Base-by-base conservation (phyloP, 2,888 invertebrate species). In the Dicyrtoma fusca region DNA sequence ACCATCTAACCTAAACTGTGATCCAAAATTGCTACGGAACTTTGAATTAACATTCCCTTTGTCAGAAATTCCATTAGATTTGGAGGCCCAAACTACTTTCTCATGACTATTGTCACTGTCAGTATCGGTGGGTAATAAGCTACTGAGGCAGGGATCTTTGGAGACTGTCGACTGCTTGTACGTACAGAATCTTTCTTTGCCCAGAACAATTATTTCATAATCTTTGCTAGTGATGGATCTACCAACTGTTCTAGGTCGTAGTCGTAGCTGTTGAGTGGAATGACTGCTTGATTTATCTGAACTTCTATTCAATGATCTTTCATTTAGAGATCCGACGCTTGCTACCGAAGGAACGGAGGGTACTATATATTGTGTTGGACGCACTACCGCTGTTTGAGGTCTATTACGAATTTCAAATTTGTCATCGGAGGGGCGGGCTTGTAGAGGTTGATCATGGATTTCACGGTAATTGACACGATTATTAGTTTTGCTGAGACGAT, bases 1-100 rank as follows among this genome's bases (percentile, higher is more conserved):
- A 13, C 61, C 61, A n/a, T 61, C 61, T 13, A 61, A 19, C 4
- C 61, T 17, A 44, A 25, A 61, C 19, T 61, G 34, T 17, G 44
- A 44, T n/a, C 61, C 44, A 8, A 61, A 44, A 17, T 34, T 1
- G 2, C 42, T 61, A 17, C 42, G 6, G 34, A 34, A 34, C 8
- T 34, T 34, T 34, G 34, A 3, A 14, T 11, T 25, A 21, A 14
- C 2, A 1, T 25, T 25, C 1, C 23, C 11, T 5, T 23, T 57
- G 25, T 57, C 3, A 3, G 11, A 57, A 21, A 14, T 23, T 14
- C 14, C 26, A 57, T 21, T 53, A 53, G 53, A 17, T 21, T 21
- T 53, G 17, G 53, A 17, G 10, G 53, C 10, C 53, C 53, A 53
- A 53, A 53, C 13, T 17, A 17, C 10, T 6, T 53, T 21, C 53